Base-by-base conservation (phyloP, 1,140 invertebrate genomes). In the Danaus melanippus region DNA sequence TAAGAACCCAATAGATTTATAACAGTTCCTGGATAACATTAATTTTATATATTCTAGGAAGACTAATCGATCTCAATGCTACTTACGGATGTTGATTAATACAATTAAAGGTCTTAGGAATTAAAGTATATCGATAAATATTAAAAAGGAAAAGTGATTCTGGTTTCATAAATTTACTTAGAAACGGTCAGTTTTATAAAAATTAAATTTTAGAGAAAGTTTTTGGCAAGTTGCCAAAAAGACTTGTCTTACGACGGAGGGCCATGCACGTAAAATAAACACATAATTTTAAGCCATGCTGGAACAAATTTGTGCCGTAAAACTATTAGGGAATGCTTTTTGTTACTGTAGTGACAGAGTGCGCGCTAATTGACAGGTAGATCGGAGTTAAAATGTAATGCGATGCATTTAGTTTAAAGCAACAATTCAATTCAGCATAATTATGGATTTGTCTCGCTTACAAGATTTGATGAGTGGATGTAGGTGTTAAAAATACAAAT, bases 171-270 rank as follows among this genome's bases (percentile, higher is more conserved):
- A 32, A 32, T 3, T 32, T 32, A 4, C 21, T 32, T 7, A 32
- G 21, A 32, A 32, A 32, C 21, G 21, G 21, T 32, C 21, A 32
- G 21, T 32, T 32, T 32, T 32, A 32, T 32, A 32, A 32, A 32
- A 32, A 32, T 48, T 48, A 42, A 50, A 56, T 64, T 53, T 55
- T 49, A 60, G 50, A 69, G 76, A 83, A 76, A 82, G 77, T 79
- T 56, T n/a, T 77, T 85, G 82, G 78, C 69, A 52, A 46, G 47
- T 47, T 50, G 75, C 78, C 82, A 85, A 74, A n/a, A 66, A 74
- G 58, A 67, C 66, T 70, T 70, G 62, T 75, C 67, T 66, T 66
- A 66, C 58, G 64, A 65, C 65, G 58, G 68, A 78, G 74, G 56
- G 71, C 62, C 59, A 68, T 61, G 61, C 68, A 66, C 67, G 70